Conservation (phyloP, 92 coral and sea anemone species). For the Umimayanthus chanpuru region DNA sequence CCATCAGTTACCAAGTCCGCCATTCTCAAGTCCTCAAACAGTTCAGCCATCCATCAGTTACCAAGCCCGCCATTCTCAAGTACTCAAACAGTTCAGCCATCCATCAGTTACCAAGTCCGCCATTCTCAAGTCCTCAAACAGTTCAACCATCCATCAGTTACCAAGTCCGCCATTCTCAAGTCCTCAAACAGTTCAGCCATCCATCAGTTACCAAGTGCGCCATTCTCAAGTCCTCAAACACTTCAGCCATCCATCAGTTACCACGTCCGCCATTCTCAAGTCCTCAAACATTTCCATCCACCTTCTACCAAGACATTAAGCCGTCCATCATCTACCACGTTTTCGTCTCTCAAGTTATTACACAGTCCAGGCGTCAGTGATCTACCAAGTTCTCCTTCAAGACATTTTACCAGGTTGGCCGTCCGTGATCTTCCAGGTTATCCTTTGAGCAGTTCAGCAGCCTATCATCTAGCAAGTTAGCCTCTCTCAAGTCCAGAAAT, state of each 20-base stretch:
- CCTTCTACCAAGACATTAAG: background rate
- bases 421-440: conserved; percentile 9
- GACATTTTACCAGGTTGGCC: conserved; percentile 4
- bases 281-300: background rate
- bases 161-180: background rate
- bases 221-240: background rate
- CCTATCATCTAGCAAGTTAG: background rate
- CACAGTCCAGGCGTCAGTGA: conserved; percentile 1
- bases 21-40: too few relatives aligned
- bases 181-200: background rate
- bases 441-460: background rate
- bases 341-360: background rate
- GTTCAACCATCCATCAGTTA: background rate
- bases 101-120: background rate
- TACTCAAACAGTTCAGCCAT: background rate
- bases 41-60: too few relatives aligned
- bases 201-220: background rate
- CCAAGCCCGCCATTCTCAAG: too few relatives aligned
- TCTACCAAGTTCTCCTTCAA: conserved; percentile 8
- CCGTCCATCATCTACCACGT: background rate
- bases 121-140: background rate
- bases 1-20: too few relatives aligned
- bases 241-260: background rate
- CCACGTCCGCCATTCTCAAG: too few relatives aligned
- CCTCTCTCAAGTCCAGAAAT: background rate